A percentile compares a stretch with the other conserved stretches of the same genome.
Conservation (phyloP, 2,888 invertebrate genomes). For the Alsophila aescularia region DNA sequence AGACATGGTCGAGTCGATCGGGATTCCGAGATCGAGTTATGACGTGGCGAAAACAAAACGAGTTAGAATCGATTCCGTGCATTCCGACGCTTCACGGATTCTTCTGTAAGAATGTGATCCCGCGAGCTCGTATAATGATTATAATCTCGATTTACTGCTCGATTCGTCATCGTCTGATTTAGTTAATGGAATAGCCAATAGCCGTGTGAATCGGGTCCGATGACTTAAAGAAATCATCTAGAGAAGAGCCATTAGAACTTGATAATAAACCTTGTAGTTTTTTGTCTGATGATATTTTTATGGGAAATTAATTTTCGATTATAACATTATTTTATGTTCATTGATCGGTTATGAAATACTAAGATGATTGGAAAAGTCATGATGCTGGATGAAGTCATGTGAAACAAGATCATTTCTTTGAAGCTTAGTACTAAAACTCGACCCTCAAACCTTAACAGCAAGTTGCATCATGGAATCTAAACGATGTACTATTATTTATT, state of each 20-base stretch:
- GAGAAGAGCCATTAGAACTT: conserved; percentile 14
- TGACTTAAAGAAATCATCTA: conserved; percentile 39
- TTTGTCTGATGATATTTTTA: conserved; percentile 19
- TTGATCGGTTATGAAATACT: conserved; percentile 6
- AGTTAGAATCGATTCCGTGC: conserved; percentile 79
- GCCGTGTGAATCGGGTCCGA: conserved; percentile 71
- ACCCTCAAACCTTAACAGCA: not conserved
- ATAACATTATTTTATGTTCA: not conserved
- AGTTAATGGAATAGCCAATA: conserved; percentile 80
- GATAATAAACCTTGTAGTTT: conserved; percentile 18
- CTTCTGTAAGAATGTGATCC: conserved; percentile 73
- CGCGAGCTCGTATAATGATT: conserved; percentile 74
- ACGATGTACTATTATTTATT: too few species aligned
- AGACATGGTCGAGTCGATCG: conserved; percentile 50
- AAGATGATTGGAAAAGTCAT: conserved; percentile 3
- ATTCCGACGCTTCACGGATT: conserved; percentile 79
- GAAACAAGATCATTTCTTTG: not conserved
- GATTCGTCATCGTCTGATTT: conserved; percentile 83
- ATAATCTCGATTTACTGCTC: conserved; percentile 79
- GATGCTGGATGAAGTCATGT: not conserved
- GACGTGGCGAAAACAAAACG: conserved; percentile 83
- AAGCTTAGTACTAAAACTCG: not conserved
- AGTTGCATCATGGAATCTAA: conserved; percentile 15
- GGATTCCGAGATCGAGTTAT: conserved; percentile 71
- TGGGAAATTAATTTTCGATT: conserved; percentile 18